A percentile compares a stretch with the other conserved stretches of the same genome.
Conservation (phyloP, 2,797 vertebrate species). For the Lerista edwardsae region DNA sequence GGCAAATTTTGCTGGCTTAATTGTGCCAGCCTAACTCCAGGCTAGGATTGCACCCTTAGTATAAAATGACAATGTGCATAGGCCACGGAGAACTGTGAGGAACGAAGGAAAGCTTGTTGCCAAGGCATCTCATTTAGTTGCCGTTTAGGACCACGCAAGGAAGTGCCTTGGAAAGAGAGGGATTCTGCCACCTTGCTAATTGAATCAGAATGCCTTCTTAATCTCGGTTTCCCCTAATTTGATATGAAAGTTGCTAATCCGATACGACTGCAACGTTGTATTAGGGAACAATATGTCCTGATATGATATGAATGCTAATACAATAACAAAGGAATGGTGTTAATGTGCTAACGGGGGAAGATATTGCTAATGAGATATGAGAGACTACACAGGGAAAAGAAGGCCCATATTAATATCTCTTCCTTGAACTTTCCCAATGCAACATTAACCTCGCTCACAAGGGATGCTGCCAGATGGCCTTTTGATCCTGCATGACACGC, state of each 20-base stretch:
- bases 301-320: constrained; percentile 77
- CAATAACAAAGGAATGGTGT: constrained; percentile 70
- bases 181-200: constrained; percentile 76
- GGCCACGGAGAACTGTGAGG: not conserved
- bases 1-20: no score
- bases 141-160: constrained; percentile 62
- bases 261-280: constrained; percentile 73
- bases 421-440: constrained; percentile 56
- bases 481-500: constrained; percentile 33
- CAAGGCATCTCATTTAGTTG: constrained; percentile 70
- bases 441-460: constrained; percentile 40
- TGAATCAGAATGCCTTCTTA: constrained; percentile 78
- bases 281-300: constrained; percentile 77
- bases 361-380: constrained; percentile 75
- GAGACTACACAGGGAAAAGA: constrained; percentile 58
- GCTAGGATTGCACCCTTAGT: no score
- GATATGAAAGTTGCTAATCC: constrained; percentile 80
- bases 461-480: constrained; percentile 3
- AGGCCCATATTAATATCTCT: constrained; percentile 48
- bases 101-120: constrained; percentile 66
- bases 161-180: constrained; percentile 74
- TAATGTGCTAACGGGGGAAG: constrained; percentile 74
- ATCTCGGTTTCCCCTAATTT: constrained; percentile 74
- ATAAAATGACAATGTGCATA: not conserved
- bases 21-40: no score